phyloP scores from a whole-genome alignment of 2,797 vertebrate species.

The Glyptemys insculpta region DNA sequence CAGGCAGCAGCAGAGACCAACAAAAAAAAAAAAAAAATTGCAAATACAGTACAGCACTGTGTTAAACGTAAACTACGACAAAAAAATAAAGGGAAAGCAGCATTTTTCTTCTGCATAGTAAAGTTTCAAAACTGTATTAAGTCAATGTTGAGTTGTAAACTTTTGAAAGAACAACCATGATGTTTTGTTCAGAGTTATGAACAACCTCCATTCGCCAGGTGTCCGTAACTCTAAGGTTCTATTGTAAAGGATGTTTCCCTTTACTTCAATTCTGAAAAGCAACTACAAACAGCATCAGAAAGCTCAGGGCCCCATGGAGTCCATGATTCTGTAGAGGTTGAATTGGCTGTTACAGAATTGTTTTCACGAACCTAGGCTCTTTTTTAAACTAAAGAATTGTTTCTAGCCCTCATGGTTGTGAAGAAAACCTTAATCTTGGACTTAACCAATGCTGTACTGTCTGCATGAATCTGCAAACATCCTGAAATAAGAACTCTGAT shows the following conservation, averaged over 20 bases:
- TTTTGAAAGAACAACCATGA: no score
- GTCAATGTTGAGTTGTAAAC: no score
- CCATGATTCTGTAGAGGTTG: background rate
- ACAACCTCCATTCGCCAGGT: background rate
- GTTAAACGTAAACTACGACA: no score
- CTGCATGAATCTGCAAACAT: background rate
- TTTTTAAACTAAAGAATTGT: background rate
- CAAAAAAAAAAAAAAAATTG: no score
- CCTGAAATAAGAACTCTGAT: background rate
- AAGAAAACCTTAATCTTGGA: background rate
- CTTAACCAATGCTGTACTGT: background rate
- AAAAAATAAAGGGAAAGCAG: no score
- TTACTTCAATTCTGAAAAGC: background rate
- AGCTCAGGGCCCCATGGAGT: background rate
- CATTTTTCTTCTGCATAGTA: no score
- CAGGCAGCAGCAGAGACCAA: no score
- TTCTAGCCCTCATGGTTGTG: background rate
- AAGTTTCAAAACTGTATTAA: no score
- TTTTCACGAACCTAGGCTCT: accelerated
- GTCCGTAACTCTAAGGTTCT: background rate
- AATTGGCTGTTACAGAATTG: background rate
- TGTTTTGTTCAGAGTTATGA: no score
- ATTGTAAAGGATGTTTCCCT: background rate
- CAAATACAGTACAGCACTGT: no score
- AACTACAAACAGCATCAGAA: background rate